A percentile compares a stretch with the other conserved stretches of the same genome.
Conservation (phyloP, 1,140 invertebrate species). For the Parasteatoda tepidariorum region DNA sequence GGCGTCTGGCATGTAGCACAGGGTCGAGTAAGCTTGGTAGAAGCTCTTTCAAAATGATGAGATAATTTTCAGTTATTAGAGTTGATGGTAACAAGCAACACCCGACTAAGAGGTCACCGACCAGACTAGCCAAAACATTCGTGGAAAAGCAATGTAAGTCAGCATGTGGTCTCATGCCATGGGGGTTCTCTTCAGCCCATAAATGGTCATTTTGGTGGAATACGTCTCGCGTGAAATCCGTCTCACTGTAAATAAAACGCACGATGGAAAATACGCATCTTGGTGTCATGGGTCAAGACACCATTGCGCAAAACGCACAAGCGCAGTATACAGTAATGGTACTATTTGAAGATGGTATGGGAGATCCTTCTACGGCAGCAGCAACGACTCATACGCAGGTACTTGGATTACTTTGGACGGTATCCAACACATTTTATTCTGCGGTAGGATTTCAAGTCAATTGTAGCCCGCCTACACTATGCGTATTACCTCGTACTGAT, state of each 20-base stretch:
- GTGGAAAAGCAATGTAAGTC: not conserved
- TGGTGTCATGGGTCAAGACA: not conserved
- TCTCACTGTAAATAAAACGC: not conserved
- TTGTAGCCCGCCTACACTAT: not conserved
- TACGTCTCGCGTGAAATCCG: not conserved
- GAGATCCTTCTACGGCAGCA: not conserved
- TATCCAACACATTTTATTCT: not conserved
- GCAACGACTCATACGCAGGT: not conserved
- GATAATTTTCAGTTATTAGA: not conserved
- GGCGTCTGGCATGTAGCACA: not conserved
- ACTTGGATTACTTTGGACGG: not conserved
- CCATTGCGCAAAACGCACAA: not conserved
- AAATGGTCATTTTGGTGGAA: not conserved
- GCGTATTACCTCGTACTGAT: not conserved
- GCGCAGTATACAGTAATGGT: not conserved
- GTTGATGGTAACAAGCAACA: not conserved
- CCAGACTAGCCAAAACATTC: not conserved
- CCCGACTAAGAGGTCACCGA: not conserved
- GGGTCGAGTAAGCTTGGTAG: not conserved
- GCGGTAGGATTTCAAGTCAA: not conserved
- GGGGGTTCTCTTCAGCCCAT: not conserved
- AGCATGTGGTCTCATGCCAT: not conserved
- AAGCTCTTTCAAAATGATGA: not conserved
- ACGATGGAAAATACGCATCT: not conserved
- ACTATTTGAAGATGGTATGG: conserved; percentile 5